Base-by-base conservation (phyloP, 2,113 vertebrate genomes). In the Maccullochella peelii region DNA sequence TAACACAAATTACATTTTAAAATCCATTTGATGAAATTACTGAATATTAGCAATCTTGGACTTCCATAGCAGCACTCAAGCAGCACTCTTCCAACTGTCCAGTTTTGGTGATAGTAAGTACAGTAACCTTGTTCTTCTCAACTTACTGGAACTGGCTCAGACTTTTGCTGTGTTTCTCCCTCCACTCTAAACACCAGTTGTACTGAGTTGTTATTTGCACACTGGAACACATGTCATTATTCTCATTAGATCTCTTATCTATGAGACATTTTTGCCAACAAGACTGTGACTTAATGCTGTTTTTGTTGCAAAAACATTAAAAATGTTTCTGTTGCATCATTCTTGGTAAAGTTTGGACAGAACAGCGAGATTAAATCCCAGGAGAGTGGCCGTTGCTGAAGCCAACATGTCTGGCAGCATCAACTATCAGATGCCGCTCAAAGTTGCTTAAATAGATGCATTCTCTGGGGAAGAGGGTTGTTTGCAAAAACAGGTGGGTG, bases 401-500 rank as follows among this genome's bases (percentile, higher is more conserved):
- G 71, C 21, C 2, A 10, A 67, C 77, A 42, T 3, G 65, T 42
- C 55, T 90, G 83, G 71, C 74, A 62, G 75, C 78, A 42, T 61
- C 71, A 70, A 10, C 69, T 25, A 20, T 79, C 61, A 70, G 69
- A 85, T 36, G 65, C 21, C 15, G 44, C 33, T 61, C 69, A 78
- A 62, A 81, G 77, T 40, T 52, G 85, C 59, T 58, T 61, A 74
- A 87, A 78, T 44, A 76, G 57, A 79, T 66, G 52, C 10, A 4
- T 10, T 81, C 61, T 76, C 81, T 63, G 63, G 73, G 73, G 77
- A 50, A 57, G 61, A 12, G 49, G 70, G 69, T 54, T 82, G 77
- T 84, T 84, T 80, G 69, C 54, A 79, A 63, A 75, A 82, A 71
- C 85, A 88, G 83, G 87, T 88, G 65, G 86, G 71, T 81, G 79